Conservation (phyloP, 2,888 invertebrate genomes). For the Pseudanteris insignis region DNA sequence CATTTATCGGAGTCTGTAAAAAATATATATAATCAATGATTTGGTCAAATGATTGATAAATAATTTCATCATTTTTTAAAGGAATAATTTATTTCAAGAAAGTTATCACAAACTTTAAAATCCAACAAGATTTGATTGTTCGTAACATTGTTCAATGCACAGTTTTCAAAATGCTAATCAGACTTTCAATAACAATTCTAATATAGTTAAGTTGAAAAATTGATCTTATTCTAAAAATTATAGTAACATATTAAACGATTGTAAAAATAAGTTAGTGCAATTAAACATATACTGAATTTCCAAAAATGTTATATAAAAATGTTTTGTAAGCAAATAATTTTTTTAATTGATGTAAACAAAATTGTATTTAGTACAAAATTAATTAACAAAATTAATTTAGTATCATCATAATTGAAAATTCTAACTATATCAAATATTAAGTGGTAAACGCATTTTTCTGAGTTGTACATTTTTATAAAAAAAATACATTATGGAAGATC, state of each 20-base stretch:
- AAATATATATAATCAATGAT: neutral
- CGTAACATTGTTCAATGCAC: neutral
- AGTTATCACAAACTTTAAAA: neutral
- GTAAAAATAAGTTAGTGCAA: neutral
- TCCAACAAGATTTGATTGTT: neutral
- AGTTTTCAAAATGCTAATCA: slow-evolving; percentile 14
- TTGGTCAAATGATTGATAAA: too few species aligned
- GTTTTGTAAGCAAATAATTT: too few species aligned
- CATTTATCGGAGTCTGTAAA: neutral
- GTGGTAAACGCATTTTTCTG: too few species aligned
- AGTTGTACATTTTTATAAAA: too few species aligned
- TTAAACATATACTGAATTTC: too few species aligned
- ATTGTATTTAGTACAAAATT: neutral
- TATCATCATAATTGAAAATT: neutral
- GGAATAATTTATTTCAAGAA: neutral
- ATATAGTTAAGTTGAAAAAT: neutral
- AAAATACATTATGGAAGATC: too few species aligned
- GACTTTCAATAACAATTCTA: slow-evolving; percentile 1
- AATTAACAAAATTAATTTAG: neutral
- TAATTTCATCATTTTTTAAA: too few species aligned
- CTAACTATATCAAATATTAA: too few species aligned
- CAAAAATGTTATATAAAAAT: too few species aligned
- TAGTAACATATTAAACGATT: neutral
- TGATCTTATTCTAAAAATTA: neutral
- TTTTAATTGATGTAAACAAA: too few species aligned